Base-by-base conservation (phyloP, 2,888 invertebrate species). In the Hyppa rectilinea region DNA sequence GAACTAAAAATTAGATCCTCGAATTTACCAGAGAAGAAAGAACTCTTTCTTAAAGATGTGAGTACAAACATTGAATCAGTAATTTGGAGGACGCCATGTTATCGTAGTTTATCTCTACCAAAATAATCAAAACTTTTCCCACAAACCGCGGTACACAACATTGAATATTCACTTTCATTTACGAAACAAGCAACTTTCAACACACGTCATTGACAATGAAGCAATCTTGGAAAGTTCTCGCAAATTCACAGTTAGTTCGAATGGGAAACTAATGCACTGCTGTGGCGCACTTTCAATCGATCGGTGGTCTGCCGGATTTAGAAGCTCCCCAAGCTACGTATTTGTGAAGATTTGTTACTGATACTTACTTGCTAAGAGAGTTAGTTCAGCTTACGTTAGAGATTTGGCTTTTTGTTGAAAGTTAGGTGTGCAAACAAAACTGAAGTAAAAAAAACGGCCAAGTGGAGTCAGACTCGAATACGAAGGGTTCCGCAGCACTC, bases 251-350 rank as follows among this genome's bases (percentile, higher is more conserved):
- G 53, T 40, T 45, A 38, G 31, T 38, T 34, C 40, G 0, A 40
- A 45, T 63, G 9, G 40, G 50, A 12, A 80, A 56, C 56, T 63
- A 80, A 80, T 80, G 80, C 80, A 75, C 14, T 49, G 17, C 34
- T 74, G 80, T 2, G 79, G 53, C 23, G 45, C 17, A 74, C 23
- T 56, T 29, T 17, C 40, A 20, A 75, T 75, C 75, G 75, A 75
- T 75, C 38, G 43, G n/a, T 5, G 45, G 49, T 40, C 12, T 62
- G 31, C 12, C 4, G 38, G 29, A 34, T 50, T 80, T 50, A 40
- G 38, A n/a, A 61, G 26, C 36, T 75, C n/a, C 62, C 63, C 29
- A n/a, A 73, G 53, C 38, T 43, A 10, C 20, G 47, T 43, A 38
- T 55, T 61, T 45, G 45, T 29, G 40, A 43, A 63, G 64, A 75